Percentiles rank a stretch among this genome's conserved stretches.
Evolutionary conservation across 1,140 invertebrate species (phyloP).

Genomic region (Eurosta solidaginis): DNA sequence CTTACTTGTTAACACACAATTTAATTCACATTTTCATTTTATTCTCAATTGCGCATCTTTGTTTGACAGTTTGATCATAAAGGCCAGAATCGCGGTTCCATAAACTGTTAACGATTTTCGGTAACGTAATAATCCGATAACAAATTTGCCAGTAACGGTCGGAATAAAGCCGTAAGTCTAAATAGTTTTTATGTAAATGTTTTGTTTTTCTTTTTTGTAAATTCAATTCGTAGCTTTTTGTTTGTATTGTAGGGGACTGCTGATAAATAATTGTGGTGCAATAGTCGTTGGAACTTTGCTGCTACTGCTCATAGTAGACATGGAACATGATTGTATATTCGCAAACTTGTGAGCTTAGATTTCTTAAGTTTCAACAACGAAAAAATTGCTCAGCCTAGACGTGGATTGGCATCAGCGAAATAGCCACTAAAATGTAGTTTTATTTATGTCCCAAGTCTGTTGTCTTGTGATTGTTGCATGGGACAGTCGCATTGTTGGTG

Average conservation of each 20-base stretch:
- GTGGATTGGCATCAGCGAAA: neutral
- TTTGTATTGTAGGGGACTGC: neutral
- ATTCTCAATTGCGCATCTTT: too few relatives aligned
- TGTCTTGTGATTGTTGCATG: too few relatives aligned
- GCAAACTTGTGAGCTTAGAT: neutral
- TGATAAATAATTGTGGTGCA: constrained; percentile 21
- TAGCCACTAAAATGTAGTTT: accelerated
- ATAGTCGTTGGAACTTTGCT: neutral
- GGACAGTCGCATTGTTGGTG: neutral
- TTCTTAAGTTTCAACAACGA: neutral
- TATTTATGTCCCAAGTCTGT: too few relatives aligned
- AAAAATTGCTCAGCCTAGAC: neutral
- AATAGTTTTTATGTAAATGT: neutral
- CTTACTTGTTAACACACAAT: too few relatives aligned
- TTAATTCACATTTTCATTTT: too few relatives aligned
- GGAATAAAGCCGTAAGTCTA: too few relatives aligned
- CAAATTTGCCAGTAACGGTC: too few relatives aligned
- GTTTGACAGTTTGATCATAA: too few relatives aligned
- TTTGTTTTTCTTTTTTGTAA: neutral
- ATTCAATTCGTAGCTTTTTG: neutral
- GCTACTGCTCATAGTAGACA: neutral
- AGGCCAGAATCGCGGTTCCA: too few relatives aligned
- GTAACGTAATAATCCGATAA: too few relatives aligned
- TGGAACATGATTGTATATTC: neutral
- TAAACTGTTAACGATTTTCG: too few relatives aligned